Conservation (phyloP, 2,113 vertebrate genomes). For the Dendropsophus ebraccatus region DNA sequence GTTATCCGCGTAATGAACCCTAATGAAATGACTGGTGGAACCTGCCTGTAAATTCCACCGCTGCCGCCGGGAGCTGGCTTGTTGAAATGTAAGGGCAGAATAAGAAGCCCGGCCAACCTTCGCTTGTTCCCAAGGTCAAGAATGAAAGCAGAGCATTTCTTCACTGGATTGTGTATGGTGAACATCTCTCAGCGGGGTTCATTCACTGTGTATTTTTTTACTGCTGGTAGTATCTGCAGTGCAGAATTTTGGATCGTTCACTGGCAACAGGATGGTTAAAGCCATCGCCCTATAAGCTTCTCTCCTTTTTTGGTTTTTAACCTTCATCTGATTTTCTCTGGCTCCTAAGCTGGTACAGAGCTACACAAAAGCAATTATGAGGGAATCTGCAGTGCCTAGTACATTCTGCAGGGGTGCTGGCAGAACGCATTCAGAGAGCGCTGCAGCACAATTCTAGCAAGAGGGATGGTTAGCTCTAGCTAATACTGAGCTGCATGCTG, state of each 20-base stretch:
- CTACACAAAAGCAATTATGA: slow-evolving; percentile 54
- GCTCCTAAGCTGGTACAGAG: slow-evolving; percentile 25
- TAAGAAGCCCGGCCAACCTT: slow-evolving; percentile 73
- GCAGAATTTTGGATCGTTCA: slow-evolving; percentile 8
- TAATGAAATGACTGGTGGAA: slow-evolving; percentile 83
- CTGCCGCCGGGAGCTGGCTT: slow-evolving; percentile 71
- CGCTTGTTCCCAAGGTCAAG: slow-evolving; percentile 78
- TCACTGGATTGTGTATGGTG: slow-evolving; percentile 15
- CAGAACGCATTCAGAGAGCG: slow-evolving; percentile 5
- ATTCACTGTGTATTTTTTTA: background rate
- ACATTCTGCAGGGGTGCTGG: slow-evolving; percentile 50
- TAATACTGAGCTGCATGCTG: background rate
- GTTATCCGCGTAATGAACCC: slow-evolving; percentile 82
- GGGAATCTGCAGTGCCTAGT: slow-evolving; percentile 50
- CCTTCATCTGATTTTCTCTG: slow-evolving; percentile 46
- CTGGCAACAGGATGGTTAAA: background rate
- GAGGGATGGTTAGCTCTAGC: slow-evolving; percentile 16
- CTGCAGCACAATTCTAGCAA: slow-evolving; percentile 40
- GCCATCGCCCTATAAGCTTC: background rate
- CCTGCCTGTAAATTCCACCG: slow-evolving; percentile 70
- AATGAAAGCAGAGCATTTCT: slow-evolving; percentile 60
- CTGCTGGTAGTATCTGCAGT: slow-evolving; percentile 55
- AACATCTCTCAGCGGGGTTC: slow-evolving; percentile 40
- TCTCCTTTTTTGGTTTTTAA: slow-evolving; percentile 38
- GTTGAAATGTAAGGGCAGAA: slow-evolving; percentile 75